These are phyloP conservation scores for Channa maculata DNA, from an alignment of 2,113 vertebrate species.

Conservation along the genomic window DNA sequence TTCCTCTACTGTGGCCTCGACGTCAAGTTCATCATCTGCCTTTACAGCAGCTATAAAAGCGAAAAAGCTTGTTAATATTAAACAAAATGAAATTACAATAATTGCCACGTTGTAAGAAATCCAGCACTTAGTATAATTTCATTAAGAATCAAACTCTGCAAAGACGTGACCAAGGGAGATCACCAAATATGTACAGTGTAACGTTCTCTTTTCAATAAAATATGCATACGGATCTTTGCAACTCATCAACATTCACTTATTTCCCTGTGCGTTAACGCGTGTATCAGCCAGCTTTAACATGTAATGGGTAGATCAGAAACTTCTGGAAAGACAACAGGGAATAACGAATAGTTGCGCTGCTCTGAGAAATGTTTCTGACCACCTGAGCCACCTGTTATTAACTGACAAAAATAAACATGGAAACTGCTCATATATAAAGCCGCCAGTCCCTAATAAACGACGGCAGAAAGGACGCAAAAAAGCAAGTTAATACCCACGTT, in stretches of 20 bases:
- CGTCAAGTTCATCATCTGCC: slow-evolving; percentile 85
- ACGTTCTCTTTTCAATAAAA: not conserved
- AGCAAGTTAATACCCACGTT: slow-evolving; percentile 19
- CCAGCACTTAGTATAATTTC: not conserved
- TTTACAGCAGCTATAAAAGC: slow-evolving; percentile 62
- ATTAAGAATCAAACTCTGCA: not conserved
- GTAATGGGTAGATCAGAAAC: slow-evolving; percentile 20
- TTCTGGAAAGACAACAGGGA: slow-evolving; percentile 38
- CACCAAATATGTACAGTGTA: not conserved
- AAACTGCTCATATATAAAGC: not conserved
- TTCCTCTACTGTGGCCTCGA: slow-evolving; percentile 90
- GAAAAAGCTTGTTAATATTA: not conserved
- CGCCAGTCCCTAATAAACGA: not conserved
- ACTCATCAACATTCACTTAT: no score
- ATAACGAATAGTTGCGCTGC: not conserved
- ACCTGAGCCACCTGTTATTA: not conserved
- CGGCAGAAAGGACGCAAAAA: not conserved
- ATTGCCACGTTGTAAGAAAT: not conserved
- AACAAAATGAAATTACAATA: no score
- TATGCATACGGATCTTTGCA: not conserved
- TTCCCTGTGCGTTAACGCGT: not conserved
- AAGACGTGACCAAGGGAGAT: not conserved
- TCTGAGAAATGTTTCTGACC: not conserved
- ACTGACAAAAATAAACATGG: not conserved
- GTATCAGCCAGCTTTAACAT: not conserved